Evolutionary conservation across 2,888 invertebrate species (phyloP).

Genomic region (Xylota sylvarum): DNA sequence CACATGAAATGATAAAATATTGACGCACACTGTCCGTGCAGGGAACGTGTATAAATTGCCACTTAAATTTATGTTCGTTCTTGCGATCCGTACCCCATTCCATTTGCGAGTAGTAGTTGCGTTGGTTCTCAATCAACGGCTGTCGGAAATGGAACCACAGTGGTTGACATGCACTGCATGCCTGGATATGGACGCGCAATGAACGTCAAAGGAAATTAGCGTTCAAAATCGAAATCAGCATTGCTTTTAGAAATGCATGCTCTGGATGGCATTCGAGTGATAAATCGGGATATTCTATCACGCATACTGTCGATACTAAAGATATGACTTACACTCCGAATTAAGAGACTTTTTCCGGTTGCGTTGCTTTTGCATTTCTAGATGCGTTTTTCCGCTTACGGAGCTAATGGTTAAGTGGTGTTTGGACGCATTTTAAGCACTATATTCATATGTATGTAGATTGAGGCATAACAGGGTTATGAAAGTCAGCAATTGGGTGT

Average conservation of each 20-base stretch:
- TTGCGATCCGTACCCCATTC: conserved; percentile 52
- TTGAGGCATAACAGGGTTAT: too few relatives aligned
- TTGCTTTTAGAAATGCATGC: conserved; percentile 42
- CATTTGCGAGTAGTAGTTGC: conserved; percentile 50
- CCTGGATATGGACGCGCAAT: conserved; percentile 13
- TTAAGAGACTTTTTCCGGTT: conserved; percentile 5
- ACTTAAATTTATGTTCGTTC: conserved; percentile 71
- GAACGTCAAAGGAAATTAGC: conserved; percentile 71
- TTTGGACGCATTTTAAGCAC: too few relatives aligned
- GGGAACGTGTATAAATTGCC: conserved; percentile 75
- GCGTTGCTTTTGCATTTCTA: not conserved
- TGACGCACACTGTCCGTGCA: conserved; percentile 68
- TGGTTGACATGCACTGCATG: conserved; percentile 51
- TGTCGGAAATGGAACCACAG: conserved; percentile 68
- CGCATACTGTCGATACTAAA: not conserved
- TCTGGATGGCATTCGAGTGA: conserved; percentile 33
- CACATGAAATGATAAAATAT: conserved; percentile 77
- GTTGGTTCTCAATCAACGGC: conserved; percentile 70
- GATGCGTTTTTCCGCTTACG: too few relatives aligned
- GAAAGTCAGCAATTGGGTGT: too few relatives aligned
- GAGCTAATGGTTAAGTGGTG: too few relatives aligned
- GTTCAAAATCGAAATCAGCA: conserved; percentile 48
- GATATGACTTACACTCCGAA: not conserved
- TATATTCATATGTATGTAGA: too few relatives aligned
- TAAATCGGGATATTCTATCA: conserved; percentile 22